A percentile compares a stretch with the other conserved stretches of the same genome.
Evolutionary conservation across 2,888 invertebrate genomes (phyloP).

Genomic region (Auanema sp.): DNA sequence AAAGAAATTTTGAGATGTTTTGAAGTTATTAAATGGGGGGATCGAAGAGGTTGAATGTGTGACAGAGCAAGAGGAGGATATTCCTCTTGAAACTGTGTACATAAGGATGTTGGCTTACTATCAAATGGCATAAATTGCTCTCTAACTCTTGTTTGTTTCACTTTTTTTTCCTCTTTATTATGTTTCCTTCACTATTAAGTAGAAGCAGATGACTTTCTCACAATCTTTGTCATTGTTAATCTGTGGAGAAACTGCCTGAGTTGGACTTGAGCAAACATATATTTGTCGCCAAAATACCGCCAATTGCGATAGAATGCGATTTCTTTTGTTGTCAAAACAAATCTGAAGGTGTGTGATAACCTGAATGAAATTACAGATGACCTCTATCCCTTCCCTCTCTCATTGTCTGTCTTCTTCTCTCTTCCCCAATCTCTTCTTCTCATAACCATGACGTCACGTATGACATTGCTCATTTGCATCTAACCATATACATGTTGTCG

Average conservation of each 20-base stretch:
- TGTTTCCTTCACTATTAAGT: neutral
- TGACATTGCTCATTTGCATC: no score
- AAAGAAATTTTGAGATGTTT: no score
- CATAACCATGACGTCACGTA: neutral
- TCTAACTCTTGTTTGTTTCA: conserved; percentile 8
- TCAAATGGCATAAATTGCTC: conserved; percentile 1
- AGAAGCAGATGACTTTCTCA: neutral
- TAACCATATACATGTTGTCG: no score
- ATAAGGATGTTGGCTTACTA: no score
- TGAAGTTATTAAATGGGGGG: no score
- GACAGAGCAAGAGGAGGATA: conserved; percentile 3
- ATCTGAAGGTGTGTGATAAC: conserved; percentile 3
- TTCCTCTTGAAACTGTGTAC: neutral
- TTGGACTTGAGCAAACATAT: no score
- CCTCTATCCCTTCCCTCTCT: conserved; percentile 22
- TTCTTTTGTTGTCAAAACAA: conserved; percentile 2
- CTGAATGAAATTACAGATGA: conserved; percentile 6
- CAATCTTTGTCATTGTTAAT: neutral
- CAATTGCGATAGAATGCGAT: no score
- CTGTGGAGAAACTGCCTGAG: no score
- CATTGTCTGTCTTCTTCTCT: conserved; percentile 16
- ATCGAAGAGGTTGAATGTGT: conserved; percentile 4
- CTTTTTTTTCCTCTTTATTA: conserved; percentile 6
- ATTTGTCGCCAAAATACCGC: no score
- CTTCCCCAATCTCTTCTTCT: neutral